Conservation (phyloP, 2,888 invertebrate species). For the Steromphala cineraria region DNA sequence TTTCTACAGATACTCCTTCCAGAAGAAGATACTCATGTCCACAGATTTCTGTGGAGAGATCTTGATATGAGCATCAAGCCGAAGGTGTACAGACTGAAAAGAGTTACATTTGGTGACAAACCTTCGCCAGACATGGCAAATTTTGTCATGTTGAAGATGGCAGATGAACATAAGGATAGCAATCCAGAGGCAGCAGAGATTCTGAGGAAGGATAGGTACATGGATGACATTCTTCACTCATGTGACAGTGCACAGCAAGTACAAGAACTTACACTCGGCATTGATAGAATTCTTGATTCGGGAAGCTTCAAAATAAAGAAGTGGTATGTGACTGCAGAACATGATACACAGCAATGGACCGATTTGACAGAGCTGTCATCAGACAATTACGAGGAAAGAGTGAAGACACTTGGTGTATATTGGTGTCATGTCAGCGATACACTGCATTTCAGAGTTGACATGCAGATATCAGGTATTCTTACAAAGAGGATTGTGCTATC, state of each 20-base stretch:
- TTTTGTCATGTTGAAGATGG: conserved; percentile 27
- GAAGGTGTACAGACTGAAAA: neutral
- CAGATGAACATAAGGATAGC: neutral
- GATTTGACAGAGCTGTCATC: too few species aligned
- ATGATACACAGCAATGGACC: neutral
- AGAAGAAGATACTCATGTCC: neutral
- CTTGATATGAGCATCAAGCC: neutral
- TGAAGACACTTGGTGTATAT: conserved; percentile 5
- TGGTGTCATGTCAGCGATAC: neutral
- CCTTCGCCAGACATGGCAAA: neutral
- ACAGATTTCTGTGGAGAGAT: neutral
- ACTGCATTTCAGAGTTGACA: neutral
- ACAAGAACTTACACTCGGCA: neutral
- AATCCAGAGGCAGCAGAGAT: conserved; percentile 24
- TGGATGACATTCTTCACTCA: conserved; percentile 29
- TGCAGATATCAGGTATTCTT: neutral
- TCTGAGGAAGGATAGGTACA: conserved; percentile 24
- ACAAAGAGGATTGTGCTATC: conserved; percentile 2
- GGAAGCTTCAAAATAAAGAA: conserved; percentile 25
- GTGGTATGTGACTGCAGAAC: conserved; percentile 11
- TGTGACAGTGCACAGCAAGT: neutral
- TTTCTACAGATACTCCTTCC: neutral
- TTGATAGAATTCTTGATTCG: conserved; percentile 3
- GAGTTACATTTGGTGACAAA: neutral
- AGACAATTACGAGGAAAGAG: too few species aligned